Evolutionary conservation across 2,888 invertebrate species (phyloP).

Genomic region (Apantesis nais): DNA sequence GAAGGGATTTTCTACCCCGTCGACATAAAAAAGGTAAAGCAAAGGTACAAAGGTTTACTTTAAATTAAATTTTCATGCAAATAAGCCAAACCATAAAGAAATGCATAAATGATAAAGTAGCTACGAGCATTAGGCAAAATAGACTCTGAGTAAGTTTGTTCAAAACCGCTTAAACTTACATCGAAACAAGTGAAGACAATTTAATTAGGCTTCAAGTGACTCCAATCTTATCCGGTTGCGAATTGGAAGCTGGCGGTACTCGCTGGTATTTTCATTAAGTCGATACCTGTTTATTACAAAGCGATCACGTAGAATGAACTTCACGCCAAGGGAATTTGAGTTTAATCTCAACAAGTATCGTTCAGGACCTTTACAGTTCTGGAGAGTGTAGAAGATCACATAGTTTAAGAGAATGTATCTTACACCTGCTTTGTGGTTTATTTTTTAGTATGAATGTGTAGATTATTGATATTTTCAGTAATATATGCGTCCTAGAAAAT

Average conservation of each 20-base stretch:
- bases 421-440: neutral
- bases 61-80: neutral
- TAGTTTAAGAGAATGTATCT: neutral
- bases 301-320: neutral
- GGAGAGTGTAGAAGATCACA: neutral
- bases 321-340: neutral
- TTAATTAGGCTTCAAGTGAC: constrained; percentile 6
- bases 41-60: too few relatives aligned
- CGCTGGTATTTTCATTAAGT: constrained; percentile 11
- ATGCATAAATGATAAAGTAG: neutral
- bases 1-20: too few relatives aligned
- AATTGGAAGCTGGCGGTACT: constrained; percentile 2
- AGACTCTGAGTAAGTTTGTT: neutral
- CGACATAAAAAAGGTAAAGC: too few relatives aligned
- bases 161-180: neutral
- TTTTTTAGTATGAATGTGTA: neutral
- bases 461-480: too few relatives aligned
- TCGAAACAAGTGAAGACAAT: neutral
- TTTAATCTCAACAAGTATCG: neutral
- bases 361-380: neutral
- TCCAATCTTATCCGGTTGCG: neutral
- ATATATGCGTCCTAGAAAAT: too few relatives aligned
- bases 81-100: neutral
- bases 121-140: neutral
- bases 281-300: constrained; percentile 6